Percentiles rank a stretch among this genome's conserved stretches.
phyloP scores from a whole-genome alignment of 2,888 invertebrate species.

The Scaeva pyrastri region DNA sequence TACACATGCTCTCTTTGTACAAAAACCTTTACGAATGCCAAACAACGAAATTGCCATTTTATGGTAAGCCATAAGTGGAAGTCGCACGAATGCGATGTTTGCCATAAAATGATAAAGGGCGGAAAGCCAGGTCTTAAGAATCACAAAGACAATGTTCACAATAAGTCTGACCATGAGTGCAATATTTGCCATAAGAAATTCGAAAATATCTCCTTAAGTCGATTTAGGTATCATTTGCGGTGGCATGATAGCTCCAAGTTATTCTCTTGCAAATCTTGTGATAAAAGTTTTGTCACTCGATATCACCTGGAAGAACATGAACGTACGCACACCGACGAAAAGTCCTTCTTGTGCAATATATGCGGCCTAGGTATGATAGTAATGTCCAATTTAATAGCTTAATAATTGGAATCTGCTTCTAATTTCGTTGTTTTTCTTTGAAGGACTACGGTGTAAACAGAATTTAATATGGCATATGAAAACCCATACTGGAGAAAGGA shows the following conservation, averaged over 20 bases:
- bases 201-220: constrained; percentile 67
- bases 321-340: constrained; percentile 68
- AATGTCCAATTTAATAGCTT: background rate
- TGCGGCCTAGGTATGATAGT: constrained; percentile 68
- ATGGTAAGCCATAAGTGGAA: constrained; percentile 74
- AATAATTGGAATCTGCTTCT: background rate
- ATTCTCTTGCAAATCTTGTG: constrained; percentile 68
- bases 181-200: constrained; percentile 66
- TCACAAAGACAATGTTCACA: constrained; percentile 70
- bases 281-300: constrained; percentile 64
- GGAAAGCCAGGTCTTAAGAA: constrained; percentile 68
- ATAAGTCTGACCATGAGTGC: constrained; percentile 63
- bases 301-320: constrained; percentile 70
- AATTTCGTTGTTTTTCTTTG: constrained; percentile 1
- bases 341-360: constrained; percentile 67
- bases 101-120: constrained; percentile 70
- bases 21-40: constrained; percentile 66
- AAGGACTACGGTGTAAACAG: constrained; percentile 67
- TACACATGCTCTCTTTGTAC: constrained; percentile 67
- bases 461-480: constrained; percentile 74
- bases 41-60: constrained; percentile 70
- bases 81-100: constrained; percentile 70
- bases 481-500: constrained; percentile 69
- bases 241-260: constrained; percentile 71
- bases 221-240: constrained; percentile 66